Conservation (phyloP, 2,113 vertebrate species). For the Melanerpes aurifrons region DNA sequence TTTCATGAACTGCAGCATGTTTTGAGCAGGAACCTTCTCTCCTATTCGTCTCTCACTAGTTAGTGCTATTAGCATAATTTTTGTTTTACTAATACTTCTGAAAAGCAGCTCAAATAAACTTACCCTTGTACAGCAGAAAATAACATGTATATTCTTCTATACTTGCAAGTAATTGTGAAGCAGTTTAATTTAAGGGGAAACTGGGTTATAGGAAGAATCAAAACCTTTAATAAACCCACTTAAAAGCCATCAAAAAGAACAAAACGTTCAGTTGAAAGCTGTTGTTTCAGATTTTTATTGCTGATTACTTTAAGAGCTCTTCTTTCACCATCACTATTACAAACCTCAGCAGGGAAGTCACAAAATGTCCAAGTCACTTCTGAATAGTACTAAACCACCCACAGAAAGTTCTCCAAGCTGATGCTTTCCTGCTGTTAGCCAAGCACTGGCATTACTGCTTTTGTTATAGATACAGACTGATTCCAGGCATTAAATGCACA, state of each 20-base stretch:
- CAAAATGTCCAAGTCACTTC: conserved; percentile 14
- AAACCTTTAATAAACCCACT: background rate
- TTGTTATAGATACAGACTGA: background rate
- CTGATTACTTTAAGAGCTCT: background rate
- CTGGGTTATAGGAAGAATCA: background rate
- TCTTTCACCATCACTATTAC: background rate
- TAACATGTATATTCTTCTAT: background rate
- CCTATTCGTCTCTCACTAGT: background rate
- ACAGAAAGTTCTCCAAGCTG: background rate
- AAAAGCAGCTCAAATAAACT: background rate
- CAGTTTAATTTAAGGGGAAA: background rate
- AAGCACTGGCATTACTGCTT: background rate
- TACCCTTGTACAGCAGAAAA: background rate
- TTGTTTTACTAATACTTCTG: background rate
- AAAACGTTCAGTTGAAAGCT: background rate
- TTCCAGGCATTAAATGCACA: background rate
- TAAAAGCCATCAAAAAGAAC: background rate
- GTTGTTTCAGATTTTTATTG: background rate
- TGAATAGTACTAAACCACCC: conserved; percentile 7
- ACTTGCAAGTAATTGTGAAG: background rate
- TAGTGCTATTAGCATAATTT: background rate
- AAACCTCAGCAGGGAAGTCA: background rate
- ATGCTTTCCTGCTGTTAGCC: background rate
- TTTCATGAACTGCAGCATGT: background rate
- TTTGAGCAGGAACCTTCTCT: background rate